These are phyloP conservation scores for Goniozus legneri DNA, from an alignment of 1,140 invertebrate species.

Conservation along the genomic window DNA sequence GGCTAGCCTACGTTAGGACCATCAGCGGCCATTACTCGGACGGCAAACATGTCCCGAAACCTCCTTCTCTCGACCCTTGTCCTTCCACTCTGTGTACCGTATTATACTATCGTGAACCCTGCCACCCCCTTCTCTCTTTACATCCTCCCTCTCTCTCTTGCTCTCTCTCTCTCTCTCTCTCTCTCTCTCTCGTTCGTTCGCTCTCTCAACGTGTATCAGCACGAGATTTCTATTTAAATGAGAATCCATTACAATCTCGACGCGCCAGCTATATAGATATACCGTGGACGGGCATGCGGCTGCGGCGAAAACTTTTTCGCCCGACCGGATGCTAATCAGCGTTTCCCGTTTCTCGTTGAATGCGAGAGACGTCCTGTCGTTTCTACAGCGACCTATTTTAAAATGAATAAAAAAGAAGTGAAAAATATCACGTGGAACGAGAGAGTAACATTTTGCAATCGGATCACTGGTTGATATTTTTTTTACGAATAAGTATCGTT, in stretches of 20 bases:
- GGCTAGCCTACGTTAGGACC: slow-evolving; percentile 33
- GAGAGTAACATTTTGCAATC: too few species aligned
- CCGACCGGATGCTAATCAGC: slow-evolving; percentile 31
- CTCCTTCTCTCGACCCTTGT: slow-evolving; percentile 37
- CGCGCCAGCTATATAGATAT: too few species aligned
- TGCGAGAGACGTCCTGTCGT: too few species aligned
- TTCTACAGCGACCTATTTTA: too few species aligned
- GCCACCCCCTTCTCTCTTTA: too few species aligned
- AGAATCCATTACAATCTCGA: slow-evolving; percentile 48
- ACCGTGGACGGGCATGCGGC: slow-evolving; percentile 13
- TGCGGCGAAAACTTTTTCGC: slow-evolving; percentile 22
- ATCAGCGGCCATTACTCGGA: slow-evolving; percentile 52
- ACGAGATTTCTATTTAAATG: slow-evolving; percentile 57
- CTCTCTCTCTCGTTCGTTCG: slow-evolving; percentile 30
- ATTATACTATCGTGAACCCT: too few species aligned
- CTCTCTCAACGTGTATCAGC: slow-evolving; percentile 42
- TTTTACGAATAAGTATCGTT: too few species aligned
- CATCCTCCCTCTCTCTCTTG: slow-evolving; percentile 29
- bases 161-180: too few species aligned
- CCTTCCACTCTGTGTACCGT: slow-evolving; percentile 27
- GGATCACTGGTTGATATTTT: too few species aligned
- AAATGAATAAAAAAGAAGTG: too few species aligned
- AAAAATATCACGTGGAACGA: too few species aligned
- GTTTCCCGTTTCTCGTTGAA: slow-evolving; percentile 36
- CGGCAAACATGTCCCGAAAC: slow-evolving; percentile 54